A percentile compares a stretch with the other conserved stretches of the same genome.
Evolutionary conservation across 2,113 vertebrate species (phyloP).

Genomic region (Casuarius casuarius): DNA sequence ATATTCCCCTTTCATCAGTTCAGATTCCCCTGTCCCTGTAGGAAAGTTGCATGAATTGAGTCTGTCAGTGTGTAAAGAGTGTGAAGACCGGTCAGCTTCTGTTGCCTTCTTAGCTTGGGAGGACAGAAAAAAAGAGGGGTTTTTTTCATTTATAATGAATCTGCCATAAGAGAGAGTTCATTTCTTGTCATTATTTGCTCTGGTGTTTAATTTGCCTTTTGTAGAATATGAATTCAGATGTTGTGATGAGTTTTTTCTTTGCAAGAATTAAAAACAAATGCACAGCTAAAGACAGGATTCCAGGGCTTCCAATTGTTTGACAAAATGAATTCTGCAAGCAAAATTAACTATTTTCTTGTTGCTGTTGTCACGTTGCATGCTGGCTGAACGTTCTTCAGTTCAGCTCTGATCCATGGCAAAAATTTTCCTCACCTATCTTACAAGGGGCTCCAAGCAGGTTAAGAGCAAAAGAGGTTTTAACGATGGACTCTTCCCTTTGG

Average conservation of each 20-base stretch:
- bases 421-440: conserved; percentile 1
- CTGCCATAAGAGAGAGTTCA: neutral
- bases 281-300: conserved; percentile 31
- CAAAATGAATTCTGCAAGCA: conserved; percentile 38
- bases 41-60: neutral
- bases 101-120: neutral
- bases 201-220: conserved; percentile 10
- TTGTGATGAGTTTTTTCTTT: neutral
- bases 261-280: conserved; percentile 28
- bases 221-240: neutral
- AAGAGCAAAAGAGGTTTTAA: neutral
- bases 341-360: conserved; percentile 53
- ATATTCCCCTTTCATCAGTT: neutral
- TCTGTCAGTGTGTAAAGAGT: neutral
- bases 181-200: neutral
- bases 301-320: conserved; percentile 33
- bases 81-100: neutral
- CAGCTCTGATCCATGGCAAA: neutral
- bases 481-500: neutral
- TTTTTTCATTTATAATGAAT: neutral
- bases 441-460: neutral
- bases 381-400: conserved; percentile 26
- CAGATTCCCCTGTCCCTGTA: neutral
- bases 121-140: neutral
- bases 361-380: neutral